These are phyloP conservation scores for Gallinago jamesoni DNA, from an alignment of 2,113 vertebrate genomes.

Conservation along the genomic window DNA sequence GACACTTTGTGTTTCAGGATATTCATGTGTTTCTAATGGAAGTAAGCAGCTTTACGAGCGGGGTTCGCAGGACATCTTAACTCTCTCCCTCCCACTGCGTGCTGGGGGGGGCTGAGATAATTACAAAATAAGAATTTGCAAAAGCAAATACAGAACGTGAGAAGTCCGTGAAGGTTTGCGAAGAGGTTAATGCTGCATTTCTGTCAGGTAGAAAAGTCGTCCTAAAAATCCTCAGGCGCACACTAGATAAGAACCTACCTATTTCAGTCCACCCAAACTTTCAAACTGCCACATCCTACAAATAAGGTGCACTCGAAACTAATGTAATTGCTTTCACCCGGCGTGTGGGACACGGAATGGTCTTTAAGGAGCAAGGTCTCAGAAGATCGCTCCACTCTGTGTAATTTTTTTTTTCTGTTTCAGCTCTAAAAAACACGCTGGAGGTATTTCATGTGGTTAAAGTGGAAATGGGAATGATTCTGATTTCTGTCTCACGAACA, in stretches of 20 bases:
- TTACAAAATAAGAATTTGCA: constrained; percentile 47
- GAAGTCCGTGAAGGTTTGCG: not conserved
- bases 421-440: not conserved
- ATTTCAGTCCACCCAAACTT: not conserved
- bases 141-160: not conserved
- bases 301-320: not conserved
- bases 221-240: not conserved
- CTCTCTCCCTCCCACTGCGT: constrained; percentile 74
- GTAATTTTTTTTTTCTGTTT: not conserved
- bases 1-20: constrained; percentile 78
- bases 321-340: not conserved
- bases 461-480: not conserved
- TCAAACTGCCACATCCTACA: not conserved
- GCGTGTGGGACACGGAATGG: not conserved
- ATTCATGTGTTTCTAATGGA: constrained; percentile 84
- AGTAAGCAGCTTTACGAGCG: constrained; percentile 79
- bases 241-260: not conserved
- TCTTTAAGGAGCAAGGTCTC: not conserved
- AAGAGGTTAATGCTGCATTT: not conserved
- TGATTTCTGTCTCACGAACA: not conserved
- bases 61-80: constrained; percentile 77
- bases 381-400: not conserved
- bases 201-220: not conserved
- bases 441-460: not conserved
- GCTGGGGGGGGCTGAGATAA: constrained; percentile 26